A percentile compares a stretch with the other conserved stretches of the same genome.
phyloP scores from a whole-genome alignment of 2,113 vertebrate species.

The Pardalotus punctatus region DNA sequence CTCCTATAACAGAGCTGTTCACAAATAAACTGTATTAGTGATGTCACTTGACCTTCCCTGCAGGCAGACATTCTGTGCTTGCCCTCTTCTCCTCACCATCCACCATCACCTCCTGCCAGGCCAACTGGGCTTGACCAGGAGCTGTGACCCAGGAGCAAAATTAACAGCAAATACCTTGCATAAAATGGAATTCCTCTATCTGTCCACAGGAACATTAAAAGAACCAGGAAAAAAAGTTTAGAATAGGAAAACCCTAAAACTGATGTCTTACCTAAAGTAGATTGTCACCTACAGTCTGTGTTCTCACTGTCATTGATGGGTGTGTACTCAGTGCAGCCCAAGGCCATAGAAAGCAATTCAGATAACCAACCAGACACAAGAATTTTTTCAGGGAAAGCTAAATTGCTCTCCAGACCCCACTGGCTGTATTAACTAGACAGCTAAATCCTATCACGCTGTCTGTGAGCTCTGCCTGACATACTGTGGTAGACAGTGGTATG shows the following conservation, averaged over 20 bases:
- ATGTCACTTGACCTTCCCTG: neutral
- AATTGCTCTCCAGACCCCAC: neutral
- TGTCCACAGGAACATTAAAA: neutral
- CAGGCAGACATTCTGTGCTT: neutral
- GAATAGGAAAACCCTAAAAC: neutral
- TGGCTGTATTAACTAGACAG: neutral
- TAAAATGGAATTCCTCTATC: neutral
- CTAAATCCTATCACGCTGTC: neutral
- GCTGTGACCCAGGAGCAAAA: neutral
- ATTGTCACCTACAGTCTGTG: neutral
- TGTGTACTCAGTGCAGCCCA: neutral
- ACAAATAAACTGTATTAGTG: neutral
- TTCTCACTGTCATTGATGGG: neutral
- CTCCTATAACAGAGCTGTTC: neutral
- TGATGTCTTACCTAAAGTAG: neutral
- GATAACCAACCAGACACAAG: neutral
- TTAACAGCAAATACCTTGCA: neutral
- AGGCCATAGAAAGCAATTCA: neutral
- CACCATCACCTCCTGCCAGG: neutral
- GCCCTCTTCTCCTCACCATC: neutral
- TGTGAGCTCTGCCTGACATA: neutral
- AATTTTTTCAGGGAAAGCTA: neutral
- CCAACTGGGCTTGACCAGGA: neutral
- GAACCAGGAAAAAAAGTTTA: neutral
- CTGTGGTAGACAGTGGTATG: too few relatives aligned